Evolutionary conservation across 2,888 invertebrate species (phyloP).

Genomic region (Andrena marginata): DNA sequence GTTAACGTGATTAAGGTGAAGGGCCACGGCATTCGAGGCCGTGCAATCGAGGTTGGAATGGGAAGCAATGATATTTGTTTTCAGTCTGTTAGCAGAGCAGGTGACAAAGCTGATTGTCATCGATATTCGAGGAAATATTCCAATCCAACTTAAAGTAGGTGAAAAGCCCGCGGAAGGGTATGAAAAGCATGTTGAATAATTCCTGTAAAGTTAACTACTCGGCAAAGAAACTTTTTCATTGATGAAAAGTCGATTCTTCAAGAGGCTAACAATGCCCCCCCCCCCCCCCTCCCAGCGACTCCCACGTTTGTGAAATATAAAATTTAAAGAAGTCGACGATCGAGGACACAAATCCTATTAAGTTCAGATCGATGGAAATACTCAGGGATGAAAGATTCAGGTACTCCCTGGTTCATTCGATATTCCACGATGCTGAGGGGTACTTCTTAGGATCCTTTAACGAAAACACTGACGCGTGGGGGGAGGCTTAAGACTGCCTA

Average conservation of each 20-base stretch:
- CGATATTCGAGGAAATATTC: too few species aligned
- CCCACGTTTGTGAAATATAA: not conserved
- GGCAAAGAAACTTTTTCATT: too few species aligned
- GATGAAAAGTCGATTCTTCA: not conserved
- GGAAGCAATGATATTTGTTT: too few species aligned
- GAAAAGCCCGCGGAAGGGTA: too few species aligned
- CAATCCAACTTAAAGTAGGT: too few species aligned
- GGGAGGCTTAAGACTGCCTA: constrained; percentile 11
- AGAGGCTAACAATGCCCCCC: not conserved
- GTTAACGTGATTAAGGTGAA: constrained; percentile 4
- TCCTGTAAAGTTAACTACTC: too few species aligned
- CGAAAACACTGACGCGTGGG: constrained; percentile 50
- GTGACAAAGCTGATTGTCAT: too few species aligned
- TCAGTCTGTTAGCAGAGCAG: too few species aligned
- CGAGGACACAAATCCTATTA: constrained; percentile 11
- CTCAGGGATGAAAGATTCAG: constrained; percentile 62
- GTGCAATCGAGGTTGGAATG: too few species aligned
- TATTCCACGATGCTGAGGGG: constrained; percentile 70
- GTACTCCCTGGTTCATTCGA: constrained; percentile 64
- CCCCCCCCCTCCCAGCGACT: not conserved
- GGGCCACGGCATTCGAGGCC: too few species aligned
- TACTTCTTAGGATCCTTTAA: constrained; percentile 50
- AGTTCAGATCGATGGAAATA: constrained; percentile 45
- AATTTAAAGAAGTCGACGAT: not conserved
- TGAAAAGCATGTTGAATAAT: too few species aligned